Conservation (phyloP, 2,888 invertebrate genomes). For the Pseudoips prasinana region DNA sequence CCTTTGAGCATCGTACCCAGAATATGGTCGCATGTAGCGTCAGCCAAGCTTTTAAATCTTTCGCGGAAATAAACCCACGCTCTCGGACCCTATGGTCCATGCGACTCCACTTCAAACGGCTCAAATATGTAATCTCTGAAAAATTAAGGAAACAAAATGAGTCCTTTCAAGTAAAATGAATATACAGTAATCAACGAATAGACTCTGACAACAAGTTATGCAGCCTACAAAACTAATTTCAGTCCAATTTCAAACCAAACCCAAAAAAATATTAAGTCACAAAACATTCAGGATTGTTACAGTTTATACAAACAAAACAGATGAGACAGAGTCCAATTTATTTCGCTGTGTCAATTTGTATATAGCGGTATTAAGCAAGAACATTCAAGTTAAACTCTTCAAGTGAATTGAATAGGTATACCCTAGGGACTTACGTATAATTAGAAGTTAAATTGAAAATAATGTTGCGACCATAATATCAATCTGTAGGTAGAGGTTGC, state of each 20-base stretch:
- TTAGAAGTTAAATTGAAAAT: constrained; percentile 66
- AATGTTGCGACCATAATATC: constrained; percentile 42
- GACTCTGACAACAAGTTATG: no score
- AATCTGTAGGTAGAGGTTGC: constrained; percentile 17
- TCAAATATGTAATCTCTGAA: no score
- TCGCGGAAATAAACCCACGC: no score
- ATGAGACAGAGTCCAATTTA: constrained; percentile 34
- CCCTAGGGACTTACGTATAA: constrained; percentile 44
- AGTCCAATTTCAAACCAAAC: constrained; percentile 14
- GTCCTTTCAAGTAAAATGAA: no score
- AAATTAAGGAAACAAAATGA: no score
- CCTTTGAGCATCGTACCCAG: no score
- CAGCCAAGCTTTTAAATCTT: no score
- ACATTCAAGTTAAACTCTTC: constrained; percentile 40
- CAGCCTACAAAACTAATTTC: neutral
- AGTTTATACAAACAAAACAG: constrained; percentile 27
- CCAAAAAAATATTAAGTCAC: constrained; percentile 13
- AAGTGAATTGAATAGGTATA: constrained; percentile 34
- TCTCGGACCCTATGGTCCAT: no score
- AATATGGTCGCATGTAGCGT: no score
- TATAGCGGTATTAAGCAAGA: constrained; percentile 33
- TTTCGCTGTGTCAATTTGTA: constrained; percentile 42
- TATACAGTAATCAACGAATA: no score
- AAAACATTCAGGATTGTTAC: constrained; percentile 22
- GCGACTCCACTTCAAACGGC: no score